Percentiles rank a stretch among this genome's conserved stretches.
phyloP scores from a whole-genome alignment of 2,797 vertebrate species.

The Eleutherodactylus coqui region DNA sequence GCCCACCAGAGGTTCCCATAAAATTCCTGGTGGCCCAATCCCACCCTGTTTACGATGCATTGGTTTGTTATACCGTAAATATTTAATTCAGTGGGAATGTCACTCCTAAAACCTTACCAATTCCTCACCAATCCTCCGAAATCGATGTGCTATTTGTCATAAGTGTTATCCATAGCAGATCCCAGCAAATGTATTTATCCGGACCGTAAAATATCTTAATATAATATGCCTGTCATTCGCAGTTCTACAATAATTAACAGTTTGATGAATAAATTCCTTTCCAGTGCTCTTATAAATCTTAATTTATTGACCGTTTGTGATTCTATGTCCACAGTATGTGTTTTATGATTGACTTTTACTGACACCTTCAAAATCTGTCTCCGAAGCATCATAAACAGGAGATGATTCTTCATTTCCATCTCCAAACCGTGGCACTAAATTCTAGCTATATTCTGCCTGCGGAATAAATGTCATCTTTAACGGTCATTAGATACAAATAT shows the following conservation, averaged over 20 bases:
- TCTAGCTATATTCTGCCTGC: constrained; percentile 44
- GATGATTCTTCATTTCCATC: constrained; percentile 43
- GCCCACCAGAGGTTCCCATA: too few relatives aligned
- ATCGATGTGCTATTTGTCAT: too few relatives aligned
- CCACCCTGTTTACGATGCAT: too few relatives aligned
- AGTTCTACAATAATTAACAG: constrained; percentile 29
- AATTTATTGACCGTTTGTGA: constrained; percentile 48
- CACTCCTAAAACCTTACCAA: too few relatives aligned
- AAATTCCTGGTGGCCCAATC: too few relatives aligned
- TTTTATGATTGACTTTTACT: constrained; percentile 43
- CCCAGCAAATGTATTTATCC: neutral
- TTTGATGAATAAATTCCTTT: constrained; percentile 38
- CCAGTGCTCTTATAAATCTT: neutral
- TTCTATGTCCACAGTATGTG: constrained; percentile 13
- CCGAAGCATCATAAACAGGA: constrained; percentile 37
- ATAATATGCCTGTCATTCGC: constrained; percentile 1
- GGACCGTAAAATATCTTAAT: neutral
- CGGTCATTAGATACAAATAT: constrained; percentile 63
- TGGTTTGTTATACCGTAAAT: too few relatives aligned
- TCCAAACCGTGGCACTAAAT: constrained; percentile 31
- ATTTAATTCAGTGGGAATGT: too few relatives aligned
- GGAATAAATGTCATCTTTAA: constrained; percentile 59
- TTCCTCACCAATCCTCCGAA: too few relatives aligned
- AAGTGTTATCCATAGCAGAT: too few relatives aligned
- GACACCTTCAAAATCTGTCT: constrained; percentile 34